Base-by-base conservation (phyloP, 2,888 invertebrate species). In the Ectobius pallidus region DNA sequence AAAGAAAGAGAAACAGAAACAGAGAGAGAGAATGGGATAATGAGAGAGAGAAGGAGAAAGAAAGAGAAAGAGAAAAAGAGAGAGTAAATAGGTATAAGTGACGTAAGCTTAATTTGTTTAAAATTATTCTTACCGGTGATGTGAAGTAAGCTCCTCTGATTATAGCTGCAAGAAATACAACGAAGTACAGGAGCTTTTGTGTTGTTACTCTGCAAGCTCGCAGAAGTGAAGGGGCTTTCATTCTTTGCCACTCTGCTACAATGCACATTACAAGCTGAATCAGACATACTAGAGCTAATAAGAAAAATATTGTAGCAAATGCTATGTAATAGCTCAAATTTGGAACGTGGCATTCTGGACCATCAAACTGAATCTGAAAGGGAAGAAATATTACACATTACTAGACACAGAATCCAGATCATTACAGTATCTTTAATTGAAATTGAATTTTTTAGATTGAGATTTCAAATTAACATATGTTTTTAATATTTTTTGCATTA, bases 131-230 rank as follows among this genome's bases (percentile, higher is more conserved):
- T 84, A 95, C 95, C 81, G 94, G 94, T 52, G 93, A 93, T 52
- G 95, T 92, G 80, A 96, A 96, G 84, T 95, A 96, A 2, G 95
- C 94, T 58, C 95, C 96, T 65, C 96, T 86, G 71, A 96, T 89
- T 14, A 92, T 86, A 18, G 95, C 91, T 0, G 96, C 96, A 67
- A 96, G 86, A 83, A 94, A 95, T 42, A 93, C 93, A 77, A 96
- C 90, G 78, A 95, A 88, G 80, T 96, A 96, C 61, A 96, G 87
- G 80, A 94, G 86, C 86, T 96, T 96, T 82, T 96, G 96, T 27
- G 93, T 95, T 77, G 95, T 96, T 73, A 96, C 88, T 79, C 93
- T 90, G 81, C 94, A 95, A 14, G 96, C 95, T 69, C 91, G 87
- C 14, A 93, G 83, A 78, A 95, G 87, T 9, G 92, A 92, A 0